Base-by-base conservation (phyloP, 2,888 invertebrate genomes). In the Tachystola acroxantha region DNA sequence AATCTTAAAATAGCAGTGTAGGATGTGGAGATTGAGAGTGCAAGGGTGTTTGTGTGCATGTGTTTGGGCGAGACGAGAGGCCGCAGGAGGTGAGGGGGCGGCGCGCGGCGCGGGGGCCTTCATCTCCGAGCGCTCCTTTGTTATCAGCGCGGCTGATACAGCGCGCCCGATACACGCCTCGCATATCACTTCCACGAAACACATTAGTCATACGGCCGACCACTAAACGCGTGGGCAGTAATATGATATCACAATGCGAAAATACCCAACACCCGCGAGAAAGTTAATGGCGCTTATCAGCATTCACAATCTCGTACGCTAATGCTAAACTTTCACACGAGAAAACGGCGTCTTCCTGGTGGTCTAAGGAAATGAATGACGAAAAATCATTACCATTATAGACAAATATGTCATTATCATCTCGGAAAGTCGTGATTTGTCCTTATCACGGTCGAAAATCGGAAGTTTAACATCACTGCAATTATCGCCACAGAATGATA, bases 341-440 rank as follows among this genome's bases (percentile, higher is more conserved):
- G 73, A 82, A 82, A 80, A 84, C 74, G 64, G 59, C 57, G 63
- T 62, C 67, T 69, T 71, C 60, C 55, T 52, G 55, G 41, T 49
- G 45, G 45, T 50, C 41, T 49, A 58, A 56, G 43, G 43, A 49
- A 39, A 45, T 46, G 67, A 73, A 73, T 61, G 64, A 57, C 53
- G 33, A 47, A 63, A 64, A 60, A 72, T 66, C 54, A 68, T 90
- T 91, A 93, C 93, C 92, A 91, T 89, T 88, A 93, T 91, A 72
- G 93, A 92, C 72, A 93, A 90, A 89, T 93, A 93, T 88, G 92
- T 90, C 89, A 91, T 92, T 88, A 93, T 91, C 90, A 91, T 90
- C 82, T 90, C 89, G 88, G 89, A 88, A 71, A 90, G 89, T 66
- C 88, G 89, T 67, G 90, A 89, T 82, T 91, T 90, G 77, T 89